phyloP scores from a whole-genome alignment of 2,888 invertebrate genomes.

The Drepanosiphum platanoidis region DNA sequence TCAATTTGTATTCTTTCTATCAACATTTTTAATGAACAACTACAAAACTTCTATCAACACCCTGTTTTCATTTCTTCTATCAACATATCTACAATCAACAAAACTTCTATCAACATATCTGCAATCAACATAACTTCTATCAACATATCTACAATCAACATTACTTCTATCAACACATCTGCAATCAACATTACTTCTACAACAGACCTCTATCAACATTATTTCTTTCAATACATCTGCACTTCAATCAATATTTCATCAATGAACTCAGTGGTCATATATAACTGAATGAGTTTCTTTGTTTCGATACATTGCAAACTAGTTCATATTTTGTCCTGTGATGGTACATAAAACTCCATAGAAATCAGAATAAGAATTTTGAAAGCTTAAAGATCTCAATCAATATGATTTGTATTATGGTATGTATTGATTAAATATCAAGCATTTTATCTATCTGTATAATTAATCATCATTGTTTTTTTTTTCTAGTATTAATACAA shows the following conservation, averaged over 20 bases:
- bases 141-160: conserved; percentile 32
- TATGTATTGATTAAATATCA: conserved; percentile 5
- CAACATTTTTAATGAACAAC: conserved; percentile 51
- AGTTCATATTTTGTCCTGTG: background rate
- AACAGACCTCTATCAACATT: too few relatives aligned
- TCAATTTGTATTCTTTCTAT: conserved; percentile 50
- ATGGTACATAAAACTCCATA: background rate
- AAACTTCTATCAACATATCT: conserved; percentile 23
- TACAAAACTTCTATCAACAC: conserved; percentile 49
- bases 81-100: conserved; percentile 35
- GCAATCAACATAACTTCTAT: conserved; percentile 33
- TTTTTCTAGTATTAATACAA: conserved; percentile 30
- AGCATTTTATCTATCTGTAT: conserved; percentile 1
- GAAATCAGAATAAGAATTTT: background rate
- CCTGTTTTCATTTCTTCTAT: conserved; percentile 38
- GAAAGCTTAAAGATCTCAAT: background rate
- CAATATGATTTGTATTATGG: conserved; percentile 1
- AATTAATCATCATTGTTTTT: conserved; percentile 8
- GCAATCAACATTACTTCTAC: conserved; percentile 16
- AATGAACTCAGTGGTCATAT: background rate
- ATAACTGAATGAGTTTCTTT: background rate
- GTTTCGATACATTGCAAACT: background rate
- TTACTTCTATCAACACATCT: background rate
- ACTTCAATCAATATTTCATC: conserved; percentile 10
- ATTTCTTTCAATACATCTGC: background rate